These are phyloP conservation scores for Pseudochromis fuscus DNA, from an alignment of 2,797 vertebrate genomes.

Conservation along the genomic window DNA sequence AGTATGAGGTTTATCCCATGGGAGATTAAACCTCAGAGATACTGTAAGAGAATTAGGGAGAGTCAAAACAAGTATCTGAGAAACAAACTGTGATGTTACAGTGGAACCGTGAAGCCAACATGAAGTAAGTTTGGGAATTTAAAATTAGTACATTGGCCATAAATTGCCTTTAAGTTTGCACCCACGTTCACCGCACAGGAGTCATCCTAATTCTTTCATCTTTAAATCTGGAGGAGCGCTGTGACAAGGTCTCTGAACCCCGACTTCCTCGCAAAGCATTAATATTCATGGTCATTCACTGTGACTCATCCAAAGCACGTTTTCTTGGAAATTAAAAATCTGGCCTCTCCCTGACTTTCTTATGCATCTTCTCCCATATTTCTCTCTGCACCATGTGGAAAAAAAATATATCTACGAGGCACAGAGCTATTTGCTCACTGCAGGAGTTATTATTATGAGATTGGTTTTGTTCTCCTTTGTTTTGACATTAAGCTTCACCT, in stretches of 20 bases:
- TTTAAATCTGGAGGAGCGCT: slow-evolving; percentile 32
- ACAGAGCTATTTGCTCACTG: slow-evolving; percentile 22
- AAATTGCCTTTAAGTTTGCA: slow-evolving; percentile 28
- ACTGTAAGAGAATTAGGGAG: slow-evolving; percentile 13
- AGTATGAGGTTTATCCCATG: slow-evolving; percentile 5
- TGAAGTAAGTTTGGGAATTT: slow-evolving; percentile 34
- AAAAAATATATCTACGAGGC: slow-evolving; percentile 17
- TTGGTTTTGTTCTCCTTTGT: slow-evolving; percentile 36
- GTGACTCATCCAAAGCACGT: not conserved
- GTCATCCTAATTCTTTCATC: slow-evolving; percentile 30
- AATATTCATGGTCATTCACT: slow-evolving; percentile 37
- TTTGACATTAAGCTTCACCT: slow-evolving; percentile 37
- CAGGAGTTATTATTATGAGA: slow-evolving; percentile 17
- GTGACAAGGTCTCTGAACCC: slow-evolving; percentile 32
- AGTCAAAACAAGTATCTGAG: slow-evolving; percentile 21
- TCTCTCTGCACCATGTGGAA: slow-evolving; percentile 22
- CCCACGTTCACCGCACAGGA: slow-evolving; percentile 10
- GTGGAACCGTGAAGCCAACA: slow-evolving; percentile 20
- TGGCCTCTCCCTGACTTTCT: slow-evolving; percentile 6
- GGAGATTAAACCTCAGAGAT: slow-evolving; percentile 28
- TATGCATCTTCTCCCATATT: not conserved
- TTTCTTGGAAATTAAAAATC: slow-evolving; percentile 30
- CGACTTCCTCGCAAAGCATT: slow-evolving; percentile 35
- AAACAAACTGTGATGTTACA: slow-evolving; percentile 34
- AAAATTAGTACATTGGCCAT: slow-evolving; percentile 39